Percentiles rank a stretch among this genome's conserved stretches.
Evolutionary conservation across 2,888 invertebrate genomes (phyloP).

Genomic region (Asteroscopus sphinx): DNA sequence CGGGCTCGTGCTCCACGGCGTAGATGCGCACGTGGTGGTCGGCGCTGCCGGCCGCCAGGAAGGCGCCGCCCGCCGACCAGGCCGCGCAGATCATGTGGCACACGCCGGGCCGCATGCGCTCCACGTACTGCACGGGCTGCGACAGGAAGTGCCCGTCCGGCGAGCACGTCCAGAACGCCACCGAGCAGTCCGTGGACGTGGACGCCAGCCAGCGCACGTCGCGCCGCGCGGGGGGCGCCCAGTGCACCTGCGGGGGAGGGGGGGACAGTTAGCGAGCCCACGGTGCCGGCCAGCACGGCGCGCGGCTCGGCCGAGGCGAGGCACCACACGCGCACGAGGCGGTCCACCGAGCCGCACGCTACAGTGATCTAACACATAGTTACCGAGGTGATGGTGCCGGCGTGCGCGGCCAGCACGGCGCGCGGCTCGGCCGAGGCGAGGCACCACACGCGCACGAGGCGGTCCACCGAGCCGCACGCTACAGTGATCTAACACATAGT

Average conservation of each 20-base stretch:
- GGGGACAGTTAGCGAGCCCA: slow-evolving; percentile 86
- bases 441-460: too few relatives aligned
- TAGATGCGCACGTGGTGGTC: slow-evolving; percentile 98
- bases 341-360: too few relatives aligned
- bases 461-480: too few relatives aligned
- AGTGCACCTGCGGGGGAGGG: slow-evolving; percentile 90
- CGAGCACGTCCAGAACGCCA: slow-evolving; percentile 97
- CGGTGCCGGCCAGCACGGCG: slow-evolving; percentile 78
- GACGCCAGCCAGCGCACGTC: slow-evolving; percentile 96
- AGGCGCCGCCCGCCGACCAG: slow-evolving; percentile 88
- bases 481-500: too few relatives aligned
- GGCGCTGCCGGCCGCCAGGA: slow-evolving; percentile 97
- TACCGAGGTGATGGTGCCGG: slow-evolving; percentile 69
- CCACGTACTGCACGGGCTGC: slow-evolving; percentile 97
- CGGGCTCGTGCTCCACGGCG: slow-evolving; percentile 90
- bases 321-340: too few relatives aligned
- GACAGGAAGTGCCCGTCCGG: slow-evolving; percentile 86
- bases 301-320: slow-evolving; percentile 90
- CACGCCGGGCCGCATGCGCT: slow-evolving; percentile 96
- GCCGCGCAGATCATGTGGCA: slow-evolving; percentile 97
- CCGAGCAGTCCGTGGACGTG: slow-evolving; percentile 98
- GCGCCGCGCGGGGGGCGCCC: slow-evolving; percentile 95
- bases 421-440: slow-evolving; percentile 90
- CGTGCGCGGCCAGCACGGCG: slow-evolving; percentile 78
- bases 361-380: too few relatives aligned